Conservation (phyloP, 2,888 invertebrate genomes). For the Drosophila conformis region DNA sequence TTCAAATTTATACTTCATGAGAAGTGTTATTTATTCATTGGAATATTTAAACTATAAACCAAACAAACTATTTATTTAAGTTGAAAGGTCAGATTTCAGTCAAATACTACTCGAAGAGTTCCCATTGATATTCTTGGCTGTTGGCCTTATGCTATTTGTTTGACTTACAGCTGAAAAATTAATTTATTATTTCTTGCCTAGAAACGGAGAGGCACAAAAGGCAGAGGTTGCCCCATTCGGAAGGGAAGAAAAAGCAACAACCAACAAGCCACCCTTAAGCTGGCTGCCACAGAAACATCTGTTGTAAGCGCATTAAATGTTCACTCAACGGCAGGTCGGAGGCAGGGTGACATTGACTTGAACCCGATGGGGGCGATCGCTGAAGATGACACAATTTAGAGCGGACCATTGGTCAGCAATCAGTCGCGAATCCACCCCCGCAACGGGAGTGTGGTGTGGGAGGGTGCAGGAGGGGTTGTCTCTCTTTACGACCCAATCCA, state of each 20-base stretch:
- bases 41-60: background rate
- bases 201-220: background rate
- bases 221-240: background rate
- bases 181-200: constrained; percentile 21
- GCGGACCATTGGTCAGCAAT: constrained; percentile 50
- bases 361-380: constrained; percentile 50
- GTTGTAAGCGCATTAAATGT: constrained; percentile 71
- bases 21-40: no score
- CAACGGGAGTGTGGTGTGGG: background rate
- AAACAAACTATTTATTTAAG: background rate
- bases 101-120: background rate
- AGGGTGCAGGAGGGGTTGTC: background rate
- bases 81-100: constrained; percentile 2
- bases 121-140: constrained; percentile 24
- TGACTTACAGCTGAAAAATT: constrained; percentile 40
- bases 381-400: constrained; percentile 71
- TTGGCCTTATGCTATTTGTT: constrained; percentile 24
- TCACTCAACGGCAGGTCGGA: constrained; percentile 32
- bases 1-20: background rate
- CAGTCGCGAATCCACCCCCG: constrained; percentile 33
- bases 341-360: constrained; percentile 29
- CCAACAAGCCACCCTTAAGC: constrained; percentile 35
- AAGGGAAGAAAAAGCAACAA: constrained; percentile 9
- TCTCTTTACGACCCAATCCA: constrained; percentile 8
- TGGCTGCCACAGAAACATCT: constrained; percentile 62